phyloP scores from a whole-genome alignment of 1,140 invertebrate species.

The Drosophila setifemur region DNA sequence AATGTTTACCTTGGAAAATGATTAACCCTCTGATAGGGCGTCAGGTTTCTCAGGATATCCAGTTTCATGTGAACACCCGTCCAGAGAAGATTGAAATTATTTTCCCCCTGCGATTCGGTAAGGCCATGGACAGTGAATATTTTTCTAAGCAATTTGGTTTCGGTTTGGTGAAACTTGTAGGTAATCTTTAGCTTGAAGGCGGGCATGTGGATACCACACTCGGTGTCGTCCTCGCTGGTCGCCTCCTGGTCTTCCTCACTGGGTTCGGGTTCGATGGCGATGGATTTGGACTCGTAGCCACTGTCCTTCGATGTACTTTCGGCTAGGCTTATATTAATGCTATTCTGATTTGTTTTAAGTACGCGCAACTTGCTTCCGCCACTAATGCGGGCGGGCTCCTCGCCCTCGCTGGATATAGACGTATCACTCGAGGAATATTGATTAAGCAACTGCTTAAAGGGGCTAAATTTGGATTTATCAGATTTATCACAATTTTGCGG shows the following conservation, averaged over 20 bases:
- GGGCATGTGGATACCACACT: slow-evolving; percentile 84
- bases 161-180: slow-evolving; percentile 91
- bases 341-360: slow-evolving; percentile 37
- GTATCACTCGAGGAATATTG: slow-evolving; percentile 73
- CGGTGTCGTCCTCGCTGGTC: slow-evolving; percentile 59
- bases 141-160: slow-evolving; percentile 89
- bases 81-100: slow-evolving; percentile 94
- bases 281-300: slow-evolving; percentile 38
- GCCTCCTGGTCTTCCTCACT: slow-evolving; percentile 53
- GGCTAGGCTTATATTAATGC: slow-evolving; percentile 19
- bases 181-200: slow-evolving; percentile 89
- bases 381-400: slow-evolving; percentile 52
- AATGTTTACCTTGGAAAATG: slow-evolving; percentile 93
- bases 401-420: slow-evolving; percentile 71
- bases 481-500: slow-evolving; percentile 22
- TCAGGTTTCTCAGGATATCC: slow-evolving; percentile 90
- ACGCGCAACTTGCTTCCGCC: slow-evolving; percentile 40
- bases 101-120: slow-evolving; percentile 85
- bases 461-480: slow-evolving; percentile 23
- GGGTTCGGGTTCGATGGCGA: slow-evolving; percentile 19
- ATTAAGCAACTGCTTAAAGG: slow-evolving; percentile 35
- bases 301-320: slow-evolving; percentile 51
- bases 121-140: slow-evolving; percentile 90
- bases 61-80: slow-evolving; percentile 95
- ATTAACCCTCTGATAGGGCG: slow-evolving; percentile 94